Evolutionary conservation across 2,888 invertebrate genomes (phyloP).

Genomic region (Melipona beecheii): DNA sequence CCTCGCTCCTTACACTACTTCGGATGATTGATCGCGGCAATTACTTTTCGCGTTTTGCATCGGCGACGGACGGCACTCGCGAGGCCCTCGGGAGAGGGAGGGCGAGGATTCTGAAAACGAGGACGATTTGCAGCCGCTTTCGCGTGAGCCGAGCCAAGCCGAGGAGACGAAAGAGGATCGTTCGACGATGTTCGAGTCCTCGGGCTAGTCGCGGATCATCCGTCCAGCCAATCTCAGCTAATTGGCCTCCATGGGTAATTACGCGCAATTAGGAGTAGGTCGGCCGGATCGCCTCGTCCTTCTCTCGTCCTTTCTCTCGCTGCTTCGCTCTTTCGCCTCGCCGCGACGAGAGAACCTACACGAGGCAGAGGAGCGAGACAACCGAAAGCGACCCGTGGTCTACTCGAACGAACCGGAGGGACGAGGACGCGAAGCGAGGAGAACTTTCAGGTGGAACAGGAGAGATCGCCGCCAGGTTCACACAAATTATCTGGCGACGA

Average conservation of each 20-base stretch:
- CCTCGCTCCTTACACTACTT: no score
- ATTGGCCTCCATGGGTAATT: conserved; percentile 83
- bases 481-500: conserved; percentile 82
- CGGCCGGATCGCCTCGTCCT: conserved; percentile 62
- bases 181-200: conserved; percentile 70
- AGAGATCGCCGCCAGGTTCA: conserved; percentile 78
- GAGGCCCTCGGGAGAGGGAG: neutral
- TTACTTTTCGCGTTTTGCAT: conserved; percentile 35
- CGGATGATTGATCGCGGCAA: conserved; percentile 30
- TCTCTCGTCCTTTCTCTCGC: conserved; percentile 55
- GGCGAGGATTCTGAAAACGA: conserved; percentile 46
- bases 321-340: conserved; percentile 22
- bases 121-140: conserved; percentile 63
- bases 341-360: conserved; percentile 71
- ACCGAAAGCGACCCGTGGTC: conserved; percentile 30
- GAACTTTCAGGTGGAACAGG: conserved; percentile 49
- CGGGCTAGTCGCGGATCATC: conserved; percentile 73
- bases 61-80: neutral
- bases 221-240: conserved; percentile 80
- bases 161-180: conserved; percentile 52
- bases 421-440: conserved; percentile 34
- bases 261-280: conserved; percentile 83
- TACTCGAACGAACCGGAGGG: conserved; percentile 10
- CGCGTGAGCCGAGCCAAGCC: conserved; percentile 71
- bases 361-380: conserved; percentile 62